Base-by-base conservation (phyloP, 2,888 invertebrate species). In the Lasioglossum figueresi region DNA sequence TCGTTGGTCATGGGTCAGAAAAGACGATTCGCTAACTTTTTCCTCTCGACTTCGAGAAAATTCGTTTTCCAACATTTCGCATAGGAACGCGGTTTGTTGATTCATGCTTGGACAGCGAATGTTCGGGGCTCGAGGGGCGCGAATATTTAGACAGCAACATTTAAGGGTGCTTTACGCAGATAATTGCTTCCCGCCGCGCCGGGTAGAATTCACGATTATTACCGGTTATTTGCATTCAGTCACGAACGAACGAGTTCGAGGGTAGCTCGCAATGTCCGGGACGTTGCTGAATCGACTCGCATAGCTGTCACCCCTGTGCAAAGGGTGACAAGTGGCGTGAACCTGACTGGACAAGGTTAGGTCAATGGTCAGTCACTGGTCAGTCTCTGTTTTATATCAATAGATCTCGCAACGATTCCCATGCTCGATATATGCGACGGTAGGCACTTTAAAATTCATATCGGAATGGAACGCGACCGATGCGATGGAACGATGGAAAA, bases 281-380 rank as follows among this genome's bases (percentile, higher is more conserved):
- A n/a, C 68, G 19, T 37, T 68, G 59, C 63, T 52, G 52, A 71
- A 52, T 63, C 43, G 56, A 31, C 76, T 52, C 31, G 48, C 37
- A 1, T 31, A 56, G 5, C 68, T 66, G 76, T 76, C 52, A 6
- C 5, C 66, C 72, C 6, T 19, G 63, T 43, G 81, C 73, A 76
- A 76, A 68, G 77, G 82, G 70, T 68, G 76, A 83, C 76, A 37
- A 37, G 68, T 66, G 76, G 68, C 70, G 82, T 78, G 87, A 89
- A 90, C 85, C 86, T 83, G 76, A 72, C 70, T 48, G 77, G 75
- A 83, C 85, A 87, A 79, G 75, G 80, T 88, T 84, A 84, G 81
- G 84, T 43, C 43, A 43, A 43, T 43, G 43, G 43, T 43, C 43
- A 40, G 40, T 40, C 40, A 40, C 40, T 40, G 40, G 40, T 40